Evolutionary conservation across 30 jellyfish, hydroid and myxozoan species (phyloP).

Genomic region (Morbakka virulenta): DNA sequence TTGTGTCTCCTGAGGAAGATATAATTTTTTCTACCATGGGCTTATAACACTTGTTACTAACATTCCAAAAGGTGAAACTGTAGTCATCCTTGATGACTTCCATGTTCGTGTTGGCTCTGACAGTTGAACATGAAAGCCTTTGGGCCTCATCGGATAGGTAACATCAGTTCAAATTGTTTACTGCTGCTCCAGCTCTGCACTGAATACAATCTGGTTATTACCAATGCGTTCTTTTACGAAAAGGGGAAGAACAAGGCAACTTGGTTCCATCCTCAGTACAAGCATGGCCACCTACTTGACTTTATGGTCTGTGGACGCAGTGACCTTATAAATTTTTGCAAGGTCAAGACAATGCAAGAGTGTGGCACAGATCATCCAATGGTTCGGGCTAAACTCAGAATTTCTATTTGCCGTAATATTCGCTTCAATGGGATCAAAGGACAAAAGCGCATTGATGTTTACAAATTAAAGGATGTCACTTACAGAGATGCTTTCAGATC

Average conservation of each 20-base stretch:
- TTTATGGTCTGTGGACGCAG: background rate
- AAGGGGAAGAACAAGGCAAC: background rate
- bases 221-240: background rate
- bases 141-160: background rate
- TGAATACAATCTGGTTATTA: background rate
- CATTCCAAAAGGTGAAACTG: too few species aligned
- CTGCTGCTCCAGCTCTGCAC: background rate
- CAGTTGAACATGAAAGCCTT: background rate
- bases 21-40: too few species aligned
- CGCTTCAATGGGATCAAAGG: background rate
- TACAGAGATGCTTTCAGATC: background rate
- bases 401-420: background rate
- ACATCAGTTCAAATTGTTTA: background rate
- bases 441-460: background rate
- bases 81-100: constrained; percentile 1
- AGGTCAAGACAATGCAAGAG: background rate
- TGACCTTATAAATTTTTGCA: background rate
- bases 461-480: background rate
- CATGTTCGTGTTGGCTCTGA: background rate
- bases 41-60: too few species aligned
- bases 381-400: constrained; percentile 1
- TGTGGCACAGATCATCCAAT: background rate
- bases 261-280: background rate
- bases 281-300: background rate
- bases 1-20: too few species aligned